Conservation (phyloP, 2,113 vertebrate genomes). For the Gracilinanus agilis region DNA sequence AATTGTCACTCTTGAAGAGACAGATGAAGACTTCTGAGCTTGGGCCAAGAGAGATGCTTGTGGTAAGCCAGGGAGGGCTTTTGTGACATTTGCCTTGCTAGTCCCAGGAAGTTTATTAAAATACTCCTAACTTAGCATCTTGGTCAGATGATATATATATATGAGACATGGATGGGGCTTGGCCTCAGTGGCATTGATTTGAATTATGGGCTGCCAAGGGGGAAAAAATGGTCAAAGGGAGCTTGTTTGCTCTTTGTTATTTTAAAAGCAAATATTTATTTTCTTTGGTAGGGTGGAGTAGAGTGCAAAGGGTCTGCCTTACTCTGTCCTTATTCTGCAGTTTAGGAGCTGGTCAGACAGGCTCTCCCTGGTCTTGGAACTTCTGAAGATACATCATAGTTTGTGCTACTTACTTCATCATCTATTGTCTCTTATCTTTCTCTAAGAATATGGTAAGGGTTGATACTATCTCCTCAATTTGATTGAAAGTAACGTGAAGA, state of each 20-base stretch:
- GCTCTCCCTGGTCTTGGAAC: neutral
- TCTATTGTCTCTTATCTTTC: neutral
- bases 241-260: neutral
- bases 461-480: neutral
- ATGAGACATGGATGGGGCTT: neutral
- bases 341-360: neutral
- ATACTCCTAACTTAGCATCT: conserved; percentile 11
- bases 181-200: neutral
- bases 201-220: neutral
- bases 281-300: neutral
- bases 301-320: neutral
- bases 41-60: conserved; percentile 36
- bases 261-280: neutral
- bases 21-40: conserved; percentile 22
- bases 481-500: neutral
- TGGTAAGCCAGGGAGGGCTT: neutral
- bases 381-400: neutral
- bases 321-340: neutral
- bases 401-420: neutral
- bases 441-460: neutral
- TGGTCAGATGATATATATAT: neutral
- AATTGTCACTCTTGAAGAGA: conserved; percentile 54
- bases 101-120: neutral
- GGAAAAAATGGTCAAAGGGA: neutral
- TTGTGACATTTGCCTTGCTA: conserved; percentile 12